A percentile compares a stretch with the other conserved stretches of the same genome.
Evolutionary conservation across 2,888 invertebrate species (phyloP).

Genomic region (Apotomis turbidana): DNA sequence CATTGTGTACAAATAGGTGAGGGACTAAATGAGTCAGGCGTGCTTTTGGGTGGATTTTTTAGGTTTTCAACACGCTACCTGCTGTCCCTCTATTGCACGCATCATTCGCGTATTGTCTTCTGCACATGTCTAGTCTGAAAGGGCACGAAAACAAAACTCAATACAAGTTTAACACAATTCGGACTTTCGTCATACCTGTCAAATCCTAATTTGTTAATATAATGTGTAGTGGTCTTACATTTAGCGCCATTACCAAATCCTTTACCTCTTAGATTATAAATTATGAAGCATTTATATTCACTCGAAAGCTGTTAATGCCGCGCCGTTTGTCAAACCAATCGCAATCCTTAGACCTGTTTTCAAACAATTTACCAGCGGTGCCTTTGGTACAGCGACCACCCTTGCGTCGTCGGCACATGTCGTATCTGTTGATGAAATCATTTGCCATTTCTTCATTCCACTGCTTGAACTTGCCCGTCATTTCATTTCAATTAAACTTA

Average conservation of each 20-base stretch:
- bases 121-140: constrained; percentile 99
- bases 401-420: constrained; percentile 98
- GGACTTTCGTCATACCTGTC: constrained; percentile 29
- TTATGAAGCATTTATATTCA: constrained; percentile 76
- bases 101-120: constrained; percentile 96
- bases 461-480: constrained; percentile 9
- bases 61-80: constrained; percentile 88
- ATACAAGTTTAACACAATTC: constrained; percentile 53
- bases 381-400: constrained; percentile 99
- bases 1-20: constrained; percentile 58
- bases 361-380: constrained; percentile 95
- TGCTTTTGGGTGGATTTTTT: constrained; percentile 67
- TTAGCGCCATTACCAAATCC: constrained; percentile 84
- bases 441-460: constrained; percentile 64
- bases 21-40: constrained; percentile 61
- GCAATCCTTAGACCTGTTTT: constrained; percentile 67
- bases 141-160: constrained; percentile 83
- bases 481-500: constrained; percentile 37
- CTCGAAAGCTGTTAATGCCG: constrained; percentile 80
- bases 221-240: constrained; percentile 51
- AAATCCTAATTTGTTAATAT: constrained; percentile 38
- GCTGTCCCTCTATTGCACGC: constrained; percentile 99
- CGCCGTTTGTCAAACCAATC: constrained; percentile 64
- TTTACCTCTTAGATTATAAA: constrained; percentile 76
- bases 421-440: constrained; percentile 91